Conservation (phyloP, 2,797 vertebrate species). For the Hemibagrus guttatus region DNA sequence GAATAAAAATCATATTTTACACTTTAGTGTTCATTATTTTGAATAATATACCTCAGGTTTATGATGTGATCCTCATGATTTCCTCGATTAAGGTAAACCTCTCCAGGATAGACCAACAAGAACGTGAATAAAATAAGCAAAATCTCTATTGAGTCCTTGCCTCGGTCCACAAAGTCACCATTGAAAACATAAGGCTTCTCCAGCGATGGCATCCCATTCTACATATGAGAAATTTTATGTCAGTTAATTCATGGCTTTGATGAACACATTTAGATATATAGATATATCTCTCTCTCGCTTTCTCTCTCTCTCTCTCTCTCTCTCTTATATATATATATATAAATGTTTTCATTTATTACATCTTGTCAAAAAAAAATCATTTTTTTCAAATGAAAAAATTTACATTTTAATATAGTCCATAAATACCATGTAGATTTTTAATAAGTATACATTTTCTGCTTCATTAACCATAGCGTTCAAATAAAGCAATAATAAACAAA, state of each 20-base stretch:
- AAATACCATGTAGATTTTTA: neutral
- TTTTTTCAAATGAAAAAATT: too few species aligned
- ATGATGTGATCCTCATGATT: conserved; percentile 95
- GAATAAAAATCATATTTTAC: neutral
- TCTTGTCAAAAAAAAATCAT: too few species aligned
- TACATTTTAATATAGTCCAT: neutral
- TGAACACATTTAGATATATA: too few species aligned
- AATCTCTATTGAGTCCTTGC: conserved; percentile 90
- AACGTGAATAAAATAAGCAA: conserved; percentile 90
- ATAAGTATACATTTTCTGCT: neutral
- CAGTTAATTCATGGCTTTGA: neutral
- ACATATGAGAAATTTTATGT: conserved; percentile 22
- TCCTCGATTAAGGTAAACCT: conserved; percentile 90
- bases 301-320: too few species aligned
- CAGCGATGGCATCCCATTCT: conserved; percentile 92
- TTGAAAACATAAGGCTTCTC: conserved; percentile 92
- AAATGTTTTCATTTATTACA: too few species aligned
- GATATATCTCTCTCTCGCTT: too few species aligned
- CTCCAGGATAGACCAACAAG: conserved; percentile 86
- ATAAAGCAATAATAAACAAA: neutral
- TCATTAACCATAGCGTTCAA: neutral
- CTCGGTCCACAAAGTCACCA: conserved; percentile 93
- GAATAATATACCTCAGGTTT: conserved; percentile 82
- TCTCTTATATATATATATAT: too few species aligned
- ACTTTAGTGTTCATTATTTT: neutral